phyloP scores from a whole-genome alignment of 2,113 vertebrate genomes.

The Elephas maximus region DNA sequence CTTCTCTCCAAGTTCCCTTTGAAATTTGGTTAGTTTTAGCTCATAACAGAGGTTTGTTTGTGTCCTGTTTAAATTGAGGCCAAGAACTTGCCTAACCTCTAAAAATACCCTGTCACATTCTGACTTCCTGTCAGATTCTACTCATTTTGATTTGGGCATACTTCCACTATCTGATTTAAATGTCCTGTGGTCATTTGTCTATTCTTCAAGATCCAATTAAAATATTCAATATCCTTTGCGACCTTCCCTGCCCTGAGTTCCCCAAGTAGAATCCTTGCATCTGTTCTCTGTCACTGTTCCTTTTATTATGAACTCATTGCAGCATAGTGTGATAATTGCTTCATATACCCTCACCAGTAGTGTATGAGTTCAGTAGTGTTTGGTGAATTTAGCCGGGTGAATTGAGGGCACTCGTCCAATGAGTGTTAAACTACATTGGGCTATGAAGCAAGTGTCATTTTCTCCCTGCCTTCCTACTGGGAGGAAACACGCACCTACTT shows the following conservation, averaged over 20 bases:
- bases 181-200: neutral
- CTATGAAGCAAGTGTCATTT: neutral
- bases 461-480: neutral
- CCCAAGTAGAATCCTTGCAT: neutral
- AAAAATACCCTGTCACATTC: neutral
- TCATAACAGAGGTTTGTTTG: too few species aligned
- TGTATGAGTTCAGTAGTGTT: neutral
- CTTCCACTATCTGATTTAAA: neutral
- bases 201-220: neutral
- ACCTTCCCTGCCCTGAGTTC: neutral
- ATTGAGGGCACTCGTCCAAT: neutral
- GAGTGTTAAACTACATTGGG: neutral
- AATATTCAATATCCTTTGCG: neutral
- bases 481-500: neutral
- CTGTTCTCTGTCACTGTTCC: neutral
- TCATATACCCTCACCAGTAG: neutral
- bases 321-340: neutral
- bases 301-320: neutral
- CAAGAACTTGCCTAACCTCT: neutral
- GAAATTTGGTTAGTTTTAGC: neutral
- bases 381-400: neutral
- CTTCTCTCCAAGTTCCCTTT: neutral
- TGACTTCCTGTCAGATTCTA: neutral
- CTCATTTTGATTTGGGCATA: neutral
- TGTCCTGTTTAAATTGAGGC: neutral